Conservation (phyloP, 2,797 vertebrate species). For the Sciurus vulgaris region DNA sequence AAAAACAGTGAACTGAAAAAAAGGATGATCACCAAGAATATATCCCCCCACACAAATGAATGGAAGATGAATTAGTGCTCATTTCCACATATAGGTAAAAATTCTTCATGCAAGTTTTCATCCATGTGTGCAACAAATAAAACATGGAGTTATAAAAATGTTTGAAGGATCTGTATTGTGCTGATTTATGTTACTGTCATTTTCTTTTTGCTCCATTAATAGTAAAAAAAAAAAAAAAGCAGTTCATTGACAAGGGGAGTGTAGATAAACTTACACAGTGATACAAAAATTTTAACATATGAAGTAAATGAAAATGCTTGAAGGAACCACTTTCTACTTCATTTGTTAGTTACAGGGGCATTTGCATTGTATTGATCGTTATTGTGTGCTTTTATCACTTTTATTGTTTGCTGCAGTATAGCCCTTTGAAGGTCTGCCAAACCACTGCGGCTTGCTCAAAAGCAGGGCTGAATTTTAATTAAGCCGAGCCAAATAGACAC, state of each 20-base stretch:
- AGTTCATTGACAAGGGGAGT: not conserved
- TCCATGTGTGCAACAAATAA: constrained; percentile 52
- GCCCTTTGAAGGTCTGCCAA: constrained; percentile 89
- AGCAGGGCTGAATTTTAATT: constrained; percentile 89
- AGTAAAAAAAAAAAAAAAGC: not conserved
- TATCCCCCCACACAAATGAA: constrained; percentile 66
- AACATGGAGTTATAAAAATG: not conserved
- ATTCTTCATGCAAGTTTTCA: constrained; percentile 27
- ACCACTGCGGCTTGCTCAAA: constrained; percentile 87
- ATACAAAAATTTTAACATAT: constrained; percentile 21
- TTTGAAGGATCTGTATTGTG: not conserved
- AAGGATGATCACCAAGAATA: constrained; percentile 73
- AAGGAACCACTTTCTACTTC: constrained; percentile 73
- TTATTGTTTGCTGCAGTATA: constrained; percentile 87
- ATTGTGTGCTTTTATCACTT: constrained; percentile 85
- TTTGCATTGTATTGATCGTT: constrained; percentile 84
- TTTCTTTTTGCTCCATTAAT: constrained; percentile 64
- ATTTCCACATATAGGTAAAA: constrained; percentile 70
- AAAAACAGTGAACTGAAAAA: constrained; percentile 75
- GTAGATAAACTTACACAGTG: not conserved
- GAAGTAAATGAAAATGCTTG: constrained; percentile 68
- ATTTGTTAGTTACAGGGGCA: constrained; percentile 82
- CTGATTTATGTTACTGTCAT: constrained; percentile 47
- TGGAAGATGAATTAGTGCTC: constrained; percentile 52
- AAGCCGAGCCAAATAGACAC: constrained; percentile 87